Conservation (phyloP, 2,888 invertebrate species). For the Hipparchia semele region DNA sequence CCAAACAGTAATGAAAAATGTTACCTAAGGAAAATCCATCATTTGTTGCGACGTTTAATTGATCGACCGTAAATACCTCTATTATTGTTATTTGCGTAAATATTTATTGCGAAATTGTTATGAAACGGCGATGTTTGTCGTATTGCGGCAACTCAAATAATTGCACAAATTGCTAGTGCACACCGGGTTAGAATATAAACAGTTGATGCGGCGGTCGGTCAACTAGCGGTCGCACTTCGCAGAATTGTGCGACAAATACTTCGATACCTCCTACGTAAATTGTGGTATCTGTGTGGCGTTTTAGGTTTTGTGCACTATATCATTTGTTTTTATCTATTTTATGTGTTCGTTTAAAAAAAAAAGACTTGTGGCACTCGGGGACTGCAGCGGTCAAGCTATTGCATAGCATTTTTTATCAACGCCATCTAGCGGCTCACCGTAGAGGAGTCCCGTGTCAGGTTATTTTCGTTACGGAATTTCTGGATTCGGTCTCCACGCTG, state of each 20-base stretch:
- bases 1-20: too few species aligned
- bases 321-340: too few species aligned
- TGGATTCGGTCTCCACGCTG: too few species aligned
- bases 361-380: too few species aligned
- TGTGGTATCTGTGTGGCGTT: too few species aligned
- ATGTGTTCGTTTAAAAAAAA: too few species aligned
- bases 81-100: constrained; percentile 15
- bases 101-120: constrained; percentile 34
- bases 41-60: not conserved
- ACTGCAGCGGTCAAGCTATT: too few species aligned
- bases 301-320: too few species aligned
- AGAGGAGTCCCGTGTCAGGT: too few species aligned
- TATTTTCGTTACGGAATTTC: too few species aligned
- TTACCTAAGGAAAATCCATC: not conserved
- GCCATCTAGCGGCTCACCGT: too few species aligned
- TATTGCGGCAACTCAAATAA: constrained; percentile 55
- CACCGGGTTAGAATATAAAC: constrained; percentile 53
- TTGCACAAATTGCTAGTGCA: constrained; percentile 61
- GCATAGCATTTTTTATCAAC: too few species aligned
- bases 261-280: not conserved
- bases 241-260: constrained; percentile 31
- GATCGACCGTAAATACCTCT: constrained; percentile 12
- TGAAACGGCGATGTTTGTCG: constrained; percentile 31
- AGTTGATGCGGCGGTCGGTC: constrained; percentile 38
- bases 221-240: constrained; percentile 21